Percentiles rank a stretch among this genome's conserved stretches.
These are phyloP conservation scores for Lepidochitona cinerea DNA, from an alignment of 2,888 invertebrate genomes.

Conservation along the genomic window DNA sequence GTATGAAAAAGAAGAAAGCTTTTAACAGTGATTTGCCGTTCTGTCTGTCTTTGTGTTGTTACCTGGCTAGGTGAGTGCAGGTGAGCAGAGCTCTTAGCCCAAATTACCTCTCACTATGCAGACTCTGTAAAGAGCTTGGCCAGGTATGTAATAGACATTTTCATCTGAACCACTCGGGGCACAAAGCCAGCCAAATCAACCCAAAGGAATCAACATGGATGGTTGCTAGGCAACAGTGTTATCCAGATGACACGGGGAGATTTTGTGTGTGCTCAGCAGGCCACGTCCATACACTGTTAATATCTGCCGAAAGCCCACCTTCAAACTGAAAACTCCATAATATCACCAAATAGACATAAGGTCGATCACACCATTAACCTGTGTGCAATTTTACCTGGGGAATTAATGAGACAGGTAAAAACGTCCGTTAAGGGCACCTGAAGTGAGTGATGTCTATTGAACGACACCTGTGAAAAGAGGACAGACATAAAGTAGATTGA, in stretches of 20 bases:
- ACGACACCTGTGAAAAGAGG: background rate
- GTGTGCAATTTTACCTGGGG: background rate
- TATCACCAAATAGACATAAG: too few relatives aligned
- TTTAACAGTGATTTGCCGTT: too few relatives aligned
- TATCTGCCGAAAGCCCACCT: too few relatives aligned
- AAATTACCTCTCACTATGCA: too few relatives aligned
- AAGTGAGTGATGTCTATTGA: background rate
- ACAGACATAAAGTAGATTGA: background rate
- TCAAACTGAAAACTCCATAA: too few relatives aligned
- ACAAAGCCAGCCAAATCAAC: conserved; percentile 3
- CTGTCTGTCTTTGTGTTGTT: too few relatives aligned
- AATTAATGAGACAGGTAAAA: background rate
- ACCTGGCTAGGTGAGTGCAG: too few relatives aligned
- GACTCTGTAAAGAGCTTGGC: background rate
- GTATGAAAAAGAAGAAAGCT: too few relatives aligned
- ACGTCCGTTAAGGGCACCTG: background rate
- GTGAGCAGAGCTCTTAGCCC: too few relatives aligned
- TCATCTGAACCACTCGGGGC: background rate
- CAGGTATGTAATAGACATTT: background rate
- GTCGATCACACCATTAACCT: too few relatives aligned
- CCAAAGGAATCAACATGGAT: background rate
- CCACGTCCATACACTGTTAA: too few relatives aligned
- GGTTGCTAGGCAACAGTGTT: background rate
- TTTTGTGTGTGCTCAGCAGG: conserved; percentile 5
- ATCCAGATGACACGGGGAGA: background rate